Conservation (phyloP, 1,140 invertebrate genomes). For the Akabosia matsudoensis region DNA sequence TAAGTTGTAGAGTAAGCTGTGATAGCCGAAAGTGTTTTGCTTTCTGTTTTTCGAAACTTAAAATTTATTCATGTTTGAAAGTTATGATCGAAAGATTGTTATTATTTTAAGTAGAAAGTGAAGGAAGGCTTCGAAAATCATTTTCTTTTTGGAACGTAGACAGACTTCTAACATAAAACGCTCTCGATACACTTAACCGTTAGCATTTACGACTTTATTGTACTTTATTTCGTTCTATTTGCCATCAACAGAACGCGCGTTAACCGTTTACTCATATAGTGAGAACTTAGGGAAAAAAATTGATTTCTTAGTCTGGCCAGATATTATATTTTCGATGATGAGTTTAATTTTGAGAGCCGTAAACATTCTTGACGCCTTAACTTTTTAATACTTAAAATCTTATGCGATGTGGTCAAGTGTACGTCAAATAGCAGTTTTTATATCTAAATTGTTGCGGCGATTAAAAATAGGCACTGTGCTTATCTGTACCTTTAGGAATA, state of each 20-base stretch:
- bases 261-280: too few species aligned
- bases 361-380: too few species aligned
- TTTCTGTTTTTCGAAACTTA: not conserved
- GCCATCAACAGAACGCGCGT: too few species aligned
- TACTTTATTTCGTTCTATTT: too few species aligned
- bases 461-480: slow-evolving; percentile 17
- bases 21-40: not conserved
- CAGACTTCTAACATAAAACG: too few species aligned
- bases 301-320: too few species aligned
- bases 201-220: too few species aligned
- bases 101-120: slow-evolving; percentile 3
- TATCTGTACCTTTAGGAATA: slow-evolving; percentile 15
- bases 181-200: too few species aligned
- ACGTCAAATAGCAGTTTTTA: not conserved
- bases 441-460: not conserved
- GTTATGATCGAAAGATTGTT: not conserved
- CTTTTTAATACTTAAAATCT: not conserved
- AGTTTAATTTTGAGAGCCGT: too few species aligned
- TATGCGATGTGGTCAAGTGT: not conserved
- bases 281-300: too few species aligned
- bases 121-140: not conserved
- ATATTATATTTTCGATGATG: too few species aligned
- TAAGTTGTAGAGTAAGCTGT: not conserved
- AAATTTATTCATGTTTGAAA: not conserved
- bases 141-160: not conserved